Percentiles rank a stretch among this genome's conserved stretches.
phyloP scores from a whole-genome alignment of 53 echinoderm and acorn worm genomes.

The Echinometra lucunter region DNA sequence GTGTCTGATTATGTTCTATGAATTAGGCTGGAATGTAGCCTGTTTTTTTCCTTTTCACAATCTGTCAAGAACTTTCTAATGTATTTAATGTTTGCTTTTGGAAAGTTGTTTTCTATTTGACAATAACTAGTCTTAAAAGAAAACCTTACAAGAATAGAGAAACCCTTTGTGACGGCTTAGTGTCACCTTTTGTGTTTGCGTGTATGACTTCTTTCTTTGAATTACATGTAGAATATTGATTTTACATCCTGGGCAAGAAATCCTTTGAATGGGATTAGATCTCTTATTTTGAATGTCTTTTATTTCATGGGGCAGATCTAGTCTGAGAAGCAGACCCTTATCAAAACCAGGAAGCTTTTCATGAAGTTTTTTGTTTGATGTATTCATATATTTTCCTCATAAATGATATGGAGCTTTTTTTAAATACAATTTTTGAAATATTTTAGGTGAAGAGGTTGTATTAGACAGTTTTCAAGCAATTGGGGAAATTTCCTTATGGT shows the following conservation, averaged over 20 bases:
- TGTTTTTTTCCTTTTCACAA: background rate
- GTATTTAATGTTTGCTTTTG: background rate
- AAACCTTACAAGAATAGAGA: background rate
- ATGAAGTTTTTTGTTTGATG: too few relatives aligned
- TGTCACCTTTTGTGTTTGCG: background rate
- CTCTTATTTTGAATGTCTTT: background rate
- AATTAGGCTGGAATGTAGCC: background rate
- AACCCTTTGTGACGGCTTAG: background rate
- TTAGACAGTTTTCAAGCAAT: too few relatives aligned
- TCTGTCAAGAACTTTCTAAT: background rate
- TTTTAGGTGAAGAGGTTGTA: too few relatives aligned
- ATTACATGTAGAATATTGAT: background rate
- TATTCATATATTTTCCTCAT: too few relatives aligned
- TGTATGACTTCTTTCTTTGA: conserved; percentile 7
- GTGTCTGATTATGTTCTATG: background rate
- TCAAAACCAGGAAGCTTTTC: too few relatives aligned
- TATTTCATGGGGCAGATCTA: background rate
- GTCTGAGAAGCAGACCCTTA: background rate
- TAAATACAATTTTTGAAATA: too few relatives aligned
- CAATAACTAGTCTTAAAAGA: background rate
- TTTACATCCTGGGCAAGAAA: background rate
- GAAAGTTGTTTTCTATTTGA: background rate
- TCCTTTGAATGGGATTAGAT: background rate
- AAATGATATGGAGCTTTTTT: too few relatives aligned
- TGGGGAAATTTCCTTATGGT: too few relatives aligned